Percentiles rank a stretch among this genome's conserved stretches.
Evolutionary conservation across 1,140 invertebrate genomes (phyloP).

Genomic region (Agraylea sexmaculata): DNA sequence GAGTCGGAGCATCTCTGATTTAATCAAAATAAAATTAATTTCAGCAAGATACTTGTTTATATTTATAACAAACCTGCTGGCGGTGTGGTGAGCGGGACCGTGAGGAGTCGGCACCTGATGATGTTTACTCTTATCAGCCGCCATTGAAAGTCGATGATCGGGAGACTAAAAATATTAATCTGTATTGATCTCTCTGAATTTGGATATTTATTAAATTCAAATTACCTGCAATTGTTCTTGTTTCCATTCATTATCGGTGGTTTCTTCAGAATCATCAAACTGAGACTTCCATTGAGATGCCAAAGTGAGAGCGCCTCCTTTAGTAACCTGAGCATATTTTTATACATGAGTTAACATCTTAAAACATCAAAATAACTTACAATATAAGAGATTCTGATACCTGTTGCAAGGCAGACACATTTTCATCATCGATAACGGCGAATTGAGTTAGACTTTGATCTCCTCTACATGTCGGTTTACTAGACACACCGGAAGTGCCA

Average conservation of each 20-base stretch:
- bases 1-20: constrained; percentile 17
- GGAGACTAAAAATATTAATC: constrained; percentile 24
- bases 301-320: constrained; percentile 64
- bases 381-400: constrained; percentile 29
- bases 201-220: constrained; percentile 7
- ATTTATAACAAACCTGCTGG: constrained; percentile 12
- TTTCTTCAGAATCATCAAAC: constrained; percentile 86
- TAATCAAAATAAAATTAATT: constrained; percentile 5
- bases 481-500: constrained; percentile 19
- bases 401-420: constrained; percentile 77
- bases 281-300: constrained; percentile 90
- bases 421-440: constrained; percentile 87
- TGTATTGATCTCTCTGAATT: neutral
- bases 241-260: constrained; percentile 86
- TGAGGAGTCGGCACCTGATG: constrained; percentile 25
- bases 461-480: constrained; percentile 27
- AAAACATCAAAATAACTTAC: constrained; percentile 5
- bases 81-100: neutral
- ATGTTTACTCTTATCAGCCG: constrained; percentile 19
- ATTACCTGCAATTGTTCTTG: constrained; percentile 49
- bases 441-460: constrained; percentile 67
- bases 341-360: constrained; percentile 4
- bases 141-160: constrained; percentile 27
- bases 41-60: neutral
- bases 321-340: constrained; percentile 43